Conservation (phyloP, 1,140 invertebrate species). For the Drepana arcuata region DNA sequence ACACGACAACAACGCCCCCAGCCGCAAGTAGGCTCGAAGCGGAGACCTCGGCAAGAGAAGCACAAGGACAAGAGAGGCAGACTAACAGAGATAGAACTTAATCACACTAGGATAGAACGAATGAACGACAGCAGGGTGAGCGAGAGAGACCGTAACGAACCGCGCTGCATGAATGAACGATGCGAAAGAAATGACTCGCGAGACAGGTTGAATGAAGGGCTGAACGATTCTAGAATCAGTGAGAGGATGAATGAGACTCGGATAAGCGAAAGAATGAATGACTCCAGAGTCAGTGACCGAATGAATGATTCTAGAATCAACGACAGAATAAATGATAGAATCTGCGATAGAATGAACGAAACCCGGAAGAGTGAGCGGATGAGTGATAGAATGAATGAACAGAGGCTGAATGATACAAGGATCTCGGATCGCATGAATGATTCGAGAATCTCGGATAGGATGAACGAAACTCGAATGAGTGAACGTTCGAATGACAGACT, state of each 20-base stretch:
- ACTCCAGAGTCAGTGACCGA: slow-evolving; percentile 13
- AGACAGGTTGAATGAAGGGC: slow-evolving; percentile 15
- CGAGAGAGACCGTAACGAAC: slow-evolving; percentile 2
- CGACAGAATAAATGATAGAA: slow-evolving; percentile 12
- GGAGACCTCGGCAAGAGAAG: slow-evolving; percentile 43
- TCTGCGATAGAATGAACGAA: slow-evolving; percentile 23
- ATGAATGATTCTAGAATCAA: slow-evolving; percentile 21
- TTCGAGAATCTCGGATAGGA: slow-evolving; percentile 22
- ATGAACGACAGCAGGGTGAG: slow-evolving; percentile 5
- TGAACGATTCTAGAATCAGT: slow-evolving; percentile 21
- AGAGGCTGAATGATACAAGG: slow-evolving; percentile 20
- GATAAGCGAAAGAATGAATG: slow-evolving; percentile 18
- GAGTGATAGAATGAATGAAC: slow-evolving; percentile 17
- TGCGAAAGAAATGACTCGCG: slow-evolving; percentile 14
- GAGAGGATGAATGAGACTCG: slow-evolving; percentile 23
- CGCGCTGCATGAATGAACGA: slow-evolving; percentile 21
- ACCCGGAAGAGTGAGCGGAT: slow-evolving; percentile 17
- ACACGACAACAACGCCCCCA: slow-evolving; percentile 53
- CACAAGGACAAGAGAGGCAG: slow-evolving; percentile 28
- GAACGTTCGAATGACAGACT: slow-evolving; percentile 9
- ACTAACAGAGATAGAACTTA: slow-evolving; percentile 26
- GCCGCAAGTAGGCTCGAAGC: slow-evolving; percentile 53
- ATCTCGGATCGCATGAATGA: slow-evolving; percentile 20
- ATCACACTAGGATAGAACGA: slow-evolving; percentile 34
- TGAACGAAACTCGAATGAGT: slow-evolving; percentile 23